Evolutionary conservation across 2,888 invertebrate genomes (phyloP), one percentile per base, ranked within the genome.

Genomic region (Toxonevra muliebris): DNA sequence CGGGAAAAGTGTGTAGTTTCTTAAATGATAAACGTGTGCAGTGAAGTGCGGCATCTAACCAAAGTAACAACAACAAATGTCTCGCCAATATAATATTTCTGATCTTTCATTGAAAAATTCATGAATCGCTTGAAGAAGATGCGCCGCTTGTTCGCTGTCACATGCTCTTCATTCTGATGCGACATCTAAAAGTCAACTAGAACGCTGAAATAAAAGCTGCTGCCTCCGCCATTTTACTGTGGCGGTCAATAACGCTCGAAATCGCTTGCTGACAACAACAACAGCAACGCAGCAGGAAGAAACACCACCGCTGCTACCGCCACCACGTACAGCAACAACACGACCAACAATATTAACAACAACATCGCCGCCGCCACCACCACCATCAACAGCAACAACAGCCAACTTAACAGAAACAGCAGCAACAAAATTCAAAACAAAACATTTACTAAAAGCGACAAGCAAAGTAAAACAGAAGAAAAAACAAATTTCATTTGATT

Each of bases 381-480:
- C 55, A 55, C 73, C 77, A 65, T 68, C 74, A 52, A 73, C 73
- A 65, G 17, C 71, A 64, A 42, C 71, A 66, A 63, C 72, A 30
- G 66, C 72, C 63, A 53, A 64, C 30, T 20, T 66, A 15, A 60
- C 61, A 63, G 61, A 69, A 48, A 15, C 42, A 17, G 58, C 59
- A 53, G 57, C 69, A 43, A 68, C 66, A 70, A 70, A 74, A 71
- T 76, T 76, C 68, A 75, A 77, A 72, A 71, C 79, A 20, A 74
- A 79, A 68, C 79, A 81, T 67, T 70, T 81, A 60, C 71, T 77
- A 3, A 78, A 80, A 71, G 78, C 81, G 53, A 81, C 81, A 40
- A 76, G 75, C 53, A 80, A 80, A 71, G 81, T 81, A 50, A 81
- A 81, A 59, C 72, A 73, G 73, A 80, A 80, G 78, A 80, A 80